Evolutionary conservation across 2,888 invertebrate genomes (phyloP), one percentile per base, ranked within the genome.

Genomic region (Eupithecia exiguata): DNA sequence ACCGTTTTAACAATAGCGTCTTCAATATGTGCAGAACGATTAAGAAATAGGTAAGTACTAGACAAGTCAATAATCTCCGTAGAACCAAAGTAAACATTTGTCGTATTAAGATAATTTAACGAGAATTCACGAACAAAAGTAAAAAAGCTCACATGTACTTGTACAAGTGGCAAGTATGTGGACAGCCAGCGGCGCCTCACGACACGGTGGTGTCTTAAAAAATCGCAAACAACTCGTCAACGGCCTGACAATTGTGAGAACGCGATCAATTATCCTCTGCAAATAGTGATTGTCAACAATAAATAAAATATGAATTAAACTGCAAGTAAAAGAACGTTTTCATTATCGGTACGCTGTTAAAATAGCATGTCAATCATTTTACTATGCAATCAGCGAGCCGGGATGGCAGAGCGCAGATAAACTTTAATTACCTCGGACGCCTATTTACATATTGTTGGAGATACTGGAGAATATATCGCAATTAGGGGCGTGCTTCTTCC

Each of bases 361-460:
- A 93, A 91, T 90, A 89, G 90, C 87, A 88, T 88, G 94, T 93
- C 94, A 93, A 94, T 94, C 94, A 94, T 94, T 92, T 93, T 88
- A 89, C 88, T 84, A 87, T 89, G 92, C 92, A 91, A 93, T 93
- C 93, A 91, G 86, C 89, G 88, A 85, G 77, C 81, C 83, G 85
- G 87, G 89, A 89, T 88, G 91, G 90, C 91, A 87, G 89, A 86
- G 88, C 88, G 85, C 84, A 85, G 94, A 94, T 94, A 94, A 93
- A 89, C 89, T 93, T 94, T 94, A 94, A 94, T 94, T 94, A 92
- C 92, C 87, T 88, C 88, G 85, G 89, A 92, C 89, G 90, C 89
- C 90, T 93, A 93, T 93, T 94, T 94, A 93, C 94, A 93, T 94
- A 93, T 89, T 91, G 92, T 87, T 88, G 90, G 83, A 91, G 92